phyloP scores from a whole-genome alignment of 2,113 vertebrate species.

The Clarias macrocephalus region DNA sequence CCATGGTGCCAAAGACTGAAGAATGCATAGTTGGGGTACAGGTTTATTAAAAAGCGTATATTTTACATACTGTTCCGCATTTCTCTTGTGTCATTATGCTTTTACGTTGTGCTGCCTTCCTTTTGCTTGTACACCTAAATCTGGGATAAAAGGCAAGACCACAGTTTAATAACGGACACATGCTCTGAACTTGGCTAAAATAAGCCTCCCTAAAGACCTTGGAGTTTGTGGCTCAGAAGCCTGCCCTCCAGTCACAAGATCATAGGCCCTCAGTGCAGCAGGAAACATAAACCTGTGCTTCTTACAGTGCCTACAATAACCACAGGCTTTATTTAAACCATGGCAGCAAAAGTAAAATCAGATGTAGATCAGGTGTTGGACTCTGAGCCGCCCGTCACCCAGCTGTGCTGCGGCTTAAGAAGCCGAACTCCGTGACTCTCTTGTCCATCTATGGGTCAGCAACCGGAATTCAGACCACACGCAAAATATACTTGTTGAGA shows the following conservation, averaged over 20 bases:
- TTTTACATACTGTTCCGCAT: background rate
- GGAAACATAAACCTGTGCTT: slow-evolving; percentile 54
- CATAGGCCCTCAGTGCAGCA: slow-evolving; percentile 48
- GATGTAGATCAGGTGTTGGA: slow-evolving; percentile 39
- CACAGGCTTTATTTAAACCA: slow-evolving; percentile 35
- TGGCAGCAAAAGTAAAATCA: slow-evolving; percentile 43
- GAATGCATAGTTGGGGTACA: too few relatives aligned
- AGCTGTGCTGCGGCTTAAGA: slow-evolving; percentile 1
- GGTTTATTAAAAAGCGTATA: too few relatives aligned
- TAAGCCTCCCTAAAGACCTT: slow-evolving; percentile 30
- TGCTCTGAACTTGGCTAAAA: slow-evolving; percentile 30
- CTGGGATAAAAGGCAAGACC: background rate
- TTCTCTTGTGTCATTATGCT: slow-evolving; percentile 8
- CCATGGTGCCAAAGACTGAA: too few relatives aligned
- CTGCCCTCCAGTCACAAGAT: slow-evolving; percentile 48
- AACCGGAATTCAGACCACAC: background rate
- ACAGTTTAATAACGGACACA: slow-evolving; percentile 36
- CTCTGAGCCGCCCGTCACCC: slow-evolving; percentile 23
- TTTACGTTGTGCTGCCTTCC: background rate
- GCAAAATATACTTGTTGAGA: too few relatives aligned
- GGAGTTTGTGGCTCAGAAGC: slow-evolving; percentile 34
- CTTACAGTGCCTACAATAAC: slow-evolving; percentile 45
- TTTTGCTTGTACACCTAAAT: slow-evolving; percentile 12
- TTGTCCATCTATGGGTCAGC: background rate
- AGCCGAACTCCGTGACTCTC: background rate